Evolutionary conservation across 2,888 invertebrate genomes (phyloP).

Genomic region (Encarsia formosa): DNA sequence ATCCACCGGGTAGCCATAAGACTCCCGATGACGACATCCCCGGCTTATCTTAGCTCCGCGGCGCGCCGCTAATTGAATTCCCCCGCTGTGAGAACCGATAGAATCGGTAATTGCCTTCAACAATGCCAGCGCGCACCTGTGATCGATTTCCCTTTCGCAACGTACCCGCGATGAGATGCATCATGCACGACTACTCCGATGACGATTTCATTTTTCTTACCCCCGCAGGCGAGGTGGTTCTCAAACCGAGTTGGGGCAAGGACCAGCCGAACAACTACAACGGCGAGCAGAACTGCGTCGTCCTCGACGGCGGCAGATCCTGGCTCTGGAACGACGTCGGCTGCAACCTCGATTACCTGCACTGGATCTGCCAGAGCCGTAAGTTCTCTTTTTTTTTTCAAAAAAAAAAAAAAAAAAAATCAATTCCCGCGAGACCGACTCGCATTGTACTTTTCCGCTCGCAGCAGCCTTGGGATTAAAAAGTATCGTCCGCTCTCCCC

Average conservation of each 20-base stretch:
- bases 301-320: constrained; percentile 81
- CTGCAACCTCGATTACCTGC: constrained; percentile 86
- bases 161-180: too few species aligned
- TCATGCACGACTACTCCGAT: too few species aligned
- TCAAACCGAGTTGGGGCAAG: constrained; percentile 83
- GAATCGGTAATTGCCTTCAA: too few species aligned
- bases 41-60: too few species aligned
- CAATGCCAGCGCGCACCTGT: too few species aligned
- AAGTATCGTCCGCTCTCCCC: too few species aligned
- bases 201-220: too few species aligned
- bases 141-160: too few species aligned
- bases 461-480: too few species aligned
- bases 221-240: constrained; percentile 70
- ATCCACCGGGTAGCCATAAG: background rate
- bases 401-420: background rate
- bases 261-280: constrained; percentile 95
- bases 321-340: constrained; percentile 96
- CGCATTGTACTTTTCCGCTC: too few species aligned
- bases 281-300: constrained; percentile 92
- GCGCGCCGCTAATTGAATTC: too few species aligned
- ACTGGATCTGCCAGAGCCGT: constrained; percentile 92
- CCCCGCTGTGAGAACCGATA: too few species aligned
- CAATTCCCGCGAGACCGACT: background rate
- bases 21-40: background rate
- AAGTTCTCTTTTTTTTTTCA: constrained; percentile 55